Conservation (phyloP, 2,113 vertebrate species). For the Oncorhynchus nerka region DNA sequence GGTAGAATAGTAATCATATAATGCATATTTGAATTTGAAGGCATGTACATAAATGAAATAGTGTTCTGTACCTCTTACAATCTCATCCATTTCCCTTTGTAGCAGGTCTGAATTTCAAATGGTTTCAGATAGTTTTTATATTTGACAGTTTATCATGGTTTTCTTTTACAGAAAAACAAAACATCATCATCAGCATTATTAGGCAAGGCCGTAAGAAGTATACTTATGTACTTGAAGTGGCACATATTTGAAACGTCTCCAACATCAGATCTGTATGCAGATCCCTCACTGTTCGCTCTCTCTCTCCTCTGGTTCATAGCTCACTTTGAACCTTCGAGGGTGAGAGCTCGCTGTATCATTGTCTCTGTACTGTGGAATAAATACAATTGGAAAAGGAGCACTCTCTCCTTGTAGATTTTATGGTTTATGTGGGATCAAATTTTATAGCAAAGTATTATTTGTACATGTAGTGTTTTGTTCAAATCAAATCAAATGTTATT, state of each 20-base stretch:
- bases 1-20: neutral
- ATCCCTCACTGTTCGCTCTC: slow-evolving; percentile 1
- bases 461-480: no score
- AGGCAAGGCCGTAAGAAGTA: neutral
- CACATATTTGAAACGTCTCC: neutral
- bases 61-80: neutral
- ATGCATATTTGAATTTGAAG: neutral
- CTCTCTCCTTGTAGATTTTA: no score
- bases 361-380: slow-evolving; percentile 54
- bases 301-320: neutral
- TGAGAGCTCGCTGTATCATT: slow-evolving; percentile 28
- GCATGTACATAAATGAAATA: neutral
- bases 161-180: neutral
- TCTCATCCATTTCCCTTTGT: neutral
- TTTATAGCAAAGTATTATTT: no score
- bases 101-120: neutral
- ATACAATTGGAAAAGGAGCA: slow-evolving; percentile 13
- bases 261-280: neutral
- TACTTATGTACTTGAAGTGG: neutral
- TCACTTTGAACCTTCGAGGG: neutral
- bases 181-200: neutral
- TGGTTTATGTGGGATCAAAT: no score
- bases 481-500: no score
- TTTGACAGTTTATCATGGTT: neutral
- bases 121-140: neutral